phyloP scores from a whole-genome alignment of 1,140 invertebrate species.

The Asbolus verrucosus region DNA sequence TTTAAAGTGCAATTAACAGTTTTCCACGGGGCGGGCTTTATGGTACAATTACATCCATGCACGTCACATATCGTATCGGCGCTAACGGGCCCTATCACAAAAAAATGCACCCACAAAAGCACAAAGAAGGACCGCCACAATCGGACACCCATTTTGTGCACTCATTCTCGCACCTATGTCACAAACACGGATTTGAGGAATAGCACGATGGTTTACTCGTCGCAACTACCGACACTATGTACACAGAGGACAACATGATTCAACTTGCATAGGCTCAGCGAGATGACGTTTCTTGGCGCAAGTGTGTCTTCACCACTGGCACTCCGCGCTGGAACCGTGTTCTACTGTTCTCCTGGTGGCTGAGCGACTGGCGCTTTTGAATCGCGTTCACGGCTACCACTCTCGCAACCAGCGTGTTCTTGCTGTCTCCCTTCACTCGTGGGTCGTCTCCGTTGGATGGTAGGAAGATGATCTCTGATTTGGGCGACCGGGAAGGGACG shows the following conservation, averaged over 20 bases:
- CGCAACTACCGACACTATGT: slow-evolving; percentile 6
- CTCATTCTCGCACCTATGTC: slow-evolving; percentile 50
- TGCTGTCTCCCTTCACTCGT: neutral
- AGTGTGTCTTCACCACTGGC: neutral
- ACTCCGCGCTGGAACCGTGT: slow-evolving; percentile 1
- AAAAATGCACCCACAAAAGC: slow-evolving; percentile 50
- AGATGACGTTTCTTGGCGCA: neutral
- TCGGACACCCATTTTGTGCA: slow-evolving; percentile 53
- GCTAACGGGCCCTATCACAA: slow-evolving; percentile 50
- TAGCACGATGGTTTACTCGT: slow-evolving; percentile 11
- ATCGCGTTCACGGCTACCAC: slow-evolving; percentile 2
- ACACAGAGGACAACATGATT: slow-evolving; percentile 8
- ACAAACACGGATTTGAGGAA: neutral
- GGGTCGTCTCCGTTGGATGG: neutral
- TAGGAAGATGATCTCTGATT: neutral
- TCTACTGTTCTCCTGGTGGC: neutral
- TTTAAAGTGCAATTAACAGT: slow-evolving; percentile 74
- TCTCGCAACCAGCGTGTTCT: neutral
- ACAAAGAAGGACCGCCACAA: slow-evolving; percentile 51
- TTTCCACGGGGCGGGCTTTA: slow-evolving; percentile 70
- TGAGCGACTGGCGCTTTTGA: slow-evolving; percentile 33
- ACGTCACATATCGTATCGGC: slow-evolving; percentile 67
- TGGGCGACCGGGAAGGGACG: neutral
- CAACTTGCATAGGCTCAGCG: neutral
- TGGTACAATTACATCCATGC: slow-evolving; percentile 71